A percentile compares a stretch with the other conserved stretches of the same genome.
Conservation (phyloP, 2,888 invertebrate genomes). For the Lucinisca nassula region DNA sequence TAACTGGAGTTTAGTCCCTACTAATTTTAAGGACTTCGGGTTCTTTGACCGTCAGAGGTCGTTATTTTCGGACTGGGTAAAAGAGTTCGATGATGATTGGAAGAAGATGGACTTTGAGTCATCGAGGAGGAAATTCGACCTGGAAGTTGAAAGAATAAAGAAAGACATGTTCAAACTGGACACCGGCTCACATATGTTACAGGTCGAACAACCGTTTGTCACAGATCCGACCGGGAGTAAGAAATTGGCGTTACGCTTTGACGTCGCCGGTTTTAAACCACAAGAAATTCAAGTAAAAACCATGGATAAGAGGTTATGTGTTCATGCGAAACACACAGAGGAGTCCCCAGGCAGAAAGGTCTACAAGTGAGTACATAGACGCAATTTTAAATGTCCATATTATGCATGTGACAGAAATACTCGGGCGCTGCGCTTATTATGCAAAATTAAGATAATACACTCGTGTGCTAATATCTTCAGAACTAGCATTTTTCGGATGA, state of each 20-base stretch:
- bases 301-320: constrained; percentile 97
- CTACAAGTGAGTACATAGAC: constrained; percentile 90
- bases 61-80: constrained; percentile 63
- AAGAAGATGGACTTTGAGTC: constrained; percentile 59
- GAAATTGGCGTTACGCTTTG: constrained; percentile 96
- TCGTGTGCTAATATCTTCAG: no score
- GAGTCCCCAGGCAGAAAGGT: constrained; percentile 99
- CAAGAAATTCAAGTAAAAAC: constrained; percentile 99
- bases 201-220: constrained; percentile 79
- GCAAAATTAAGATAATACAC: no score
- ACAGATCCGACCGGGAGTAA: constrained; percentile 93
- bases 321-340: constrained; percentile 99
- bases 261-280: constrained; percentile 97
- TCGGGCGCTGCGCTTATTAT: no score
- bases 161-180: constrained; percentile 77
- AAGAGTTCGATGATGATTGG: constrained; percentile 69
- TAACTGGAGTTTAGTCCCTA: constrained; percentile 60
- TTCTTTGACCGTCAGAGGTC: constrained; percentile 68
- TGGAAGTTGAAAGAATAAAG: constrained; percentile 74
- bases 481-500: no score
- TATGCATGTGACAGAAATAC: no score
- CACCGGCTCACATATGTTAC: constrained; percentile 67
- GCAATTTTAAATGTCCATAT: no score
- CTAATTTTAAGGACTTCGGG: constrained; percentile 51
- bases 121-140: constrained; percentile 68